Percentiles rank a stretch among this genome's conserved stretches.
Conservation (phyloP, 2,888 invertebrate species). For the Cyclophora albipunctata region DNA sequence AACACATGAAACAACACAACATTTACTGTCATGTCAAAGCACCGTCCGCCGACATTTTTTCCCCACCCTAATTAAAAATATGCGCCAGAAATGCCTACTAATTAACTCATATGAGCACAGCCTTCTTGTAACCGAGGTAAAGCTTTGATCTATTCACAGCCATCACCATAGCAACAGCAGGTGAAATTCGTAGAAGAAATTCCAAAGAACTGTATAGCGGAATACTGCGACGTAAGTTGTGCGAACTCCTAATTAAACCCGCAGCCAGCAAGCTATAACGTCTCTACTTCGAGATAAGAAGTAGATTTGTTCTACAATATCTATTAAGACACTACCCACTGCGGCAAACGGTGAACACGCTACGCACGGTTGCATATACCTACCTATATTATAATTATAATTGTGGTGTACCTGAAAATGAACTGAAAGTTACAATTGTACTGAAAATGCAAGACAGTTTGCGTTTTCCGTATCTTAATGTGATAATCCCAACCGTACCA, state of each 20-base stretch:
- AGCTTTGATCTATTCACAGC: constrained; percentile 21
- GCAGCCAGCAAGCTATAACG: constrained; percentile 27
- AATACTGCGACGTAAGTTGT: constrained; percentile 76
- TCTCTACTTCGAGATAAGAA: constrained; percentile 4
- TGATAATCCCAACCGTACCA: too few species aligned
- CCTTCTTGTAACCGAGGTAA: too few species aligned
- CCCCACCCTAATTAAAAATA: too few species aligned
- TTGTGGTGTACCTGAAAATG: too few species aligned
- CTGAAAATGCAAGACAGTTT: too few species aligned
- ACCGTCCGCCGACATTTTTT: not conserved
- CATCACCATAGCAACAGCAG: constrained; percentile 78
- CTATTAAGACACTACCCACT: constrained; percentile 2
- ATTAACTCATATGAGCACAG: too few species aligned
- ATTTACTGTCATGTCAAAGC: not conserved
- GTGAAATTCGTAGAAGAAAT: constrained; percentile 79
- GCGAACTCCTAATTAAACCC: constrained; percentile 26
- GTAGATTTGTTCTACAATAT: constrained; percentile 6
- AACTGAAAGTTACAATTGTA: too few species aligned
- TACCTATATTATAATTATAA: too few species aligned
- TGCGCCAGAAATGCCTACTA: too few species aligned
- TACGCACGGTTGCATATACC: too few species aligned
- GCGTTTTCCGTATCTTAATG: too few species aligned
- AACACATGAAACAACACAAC: not conserved
- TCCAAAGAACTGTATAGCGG: constrained; percentile 80
- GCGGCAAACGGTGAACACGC: too few species aligned